Evolutionary conservation across 2,113 vertebrate genomes (phyloP), one percentile per base, ranked within the genome.

Genomic region (Entomyzon cyanotis): DNA sequence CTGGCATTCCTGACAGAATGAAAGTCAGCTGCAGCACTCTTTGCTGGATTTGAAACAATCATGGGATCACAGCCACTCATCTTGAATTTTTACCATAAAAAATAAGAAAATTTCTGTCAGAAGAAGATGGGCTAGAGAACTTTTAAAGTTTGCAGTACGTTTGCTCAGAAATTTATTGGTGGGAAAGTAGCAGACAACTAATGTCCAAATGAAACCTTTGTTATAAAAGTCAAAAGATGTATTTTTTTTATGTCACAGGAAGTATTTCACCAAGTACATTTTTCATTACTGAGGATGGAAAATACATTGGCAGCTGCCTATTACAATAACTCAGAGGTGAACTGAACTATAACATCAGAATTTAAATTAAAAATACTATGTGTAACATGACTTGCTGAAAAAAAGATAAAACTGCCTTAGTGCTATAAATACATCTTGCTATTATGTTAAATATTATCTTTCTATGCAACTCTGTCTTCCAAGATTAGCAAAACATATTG

Each of bases 1-100:
- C 87, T 94, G 94, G 82, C 91, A 95, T 88, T 90, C 76, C 75
- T 70, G 47, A 89, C 89, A 93, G 82, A 83, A 87, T 62, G 67
- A 73, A 96, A 96, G 81, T 94, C 65, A 95, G 56, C 46, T 89
- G n/a, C 55, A 89, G 62, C 70, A 58, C 62, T 84, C 73, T 86
- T 23, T 71, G 71, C 55, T 90, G 52, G 71, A 88, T 95, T 84
- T 63, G 42, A 91, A 96, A 93, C 85, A 77, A 70, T 44, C 63
- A 74, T 5, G 16, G 71, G 35, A 95, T 86, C 64, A 67, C 63
- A 95, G 83, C 33, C 58, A 85, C 17, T 84, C 52, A 93, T 83
- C 25, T 39, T 50, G 24, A 94, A 88, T 15, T 42, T 55, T 83
- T 63, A 76, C 18, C 35, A 67, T 21, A 53, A 73, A 65, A 90